phyloP scores from a whole-genome alignment of 2,888 invertebrate species.

The Ernsta delagoae region DNA sequence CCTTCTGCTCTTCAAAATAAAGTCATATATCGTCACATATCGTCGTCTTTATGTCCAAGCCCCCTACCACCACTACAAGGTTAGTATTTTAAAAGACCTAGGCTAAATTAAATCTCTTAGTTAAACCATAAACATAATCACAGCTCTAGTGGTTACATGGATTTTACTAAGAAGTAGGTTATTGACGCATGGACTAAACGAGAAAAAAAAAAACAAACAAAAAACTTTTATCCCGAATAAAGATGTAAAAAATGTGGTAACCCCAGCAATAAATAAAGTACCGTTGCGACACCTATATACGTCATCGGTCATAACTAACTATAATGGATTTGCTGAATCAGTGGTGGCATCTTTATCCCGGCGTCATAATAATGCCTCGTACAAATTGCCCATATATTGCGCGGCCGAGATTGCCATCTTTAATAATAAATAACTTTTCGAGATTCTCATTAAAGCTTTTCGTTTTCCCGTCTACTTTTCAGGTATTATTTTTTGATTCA shows the following conservation, averaged over 20 bases:
- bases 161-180: too few species aligned
- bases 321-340: slow-evolving; percentile 54
- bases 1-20: too few species aligned
- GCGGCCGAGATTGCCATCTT: slow-evolving; percentile 16
- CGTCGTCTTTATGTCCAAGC: too few species aligned
- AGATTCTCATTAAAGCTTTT: slow-evolving; percentile 9
- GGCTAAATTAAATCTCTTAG: too few species aligned
- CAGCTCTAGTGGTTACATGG: too few species aligned
- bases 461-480: not conserved
- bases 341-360: slow-evolving; percentile 36
- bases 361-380: slow-evolving; percentile 28
- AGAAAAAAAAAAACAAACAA: too few species aligned
- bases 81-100: too few species aligned
- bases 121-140: too few species aligned
- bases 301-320: slow-evolving; percentile 59
- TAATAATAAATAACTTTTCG: slow-evolving; percentile 6
- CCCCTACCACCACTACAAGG: too few species aligned
- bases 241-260: not conserved
- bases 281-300: slow-evolving; percentile 77
- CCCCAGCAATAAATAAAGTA: slow-evolving; percentile 55
- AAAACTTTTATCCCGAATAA: not conserved
- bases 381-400: slow-evolving; percentile 31
- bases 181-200: too few species aligned
- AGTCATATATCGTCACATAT: too few species aligned
- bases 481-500: too few species aligned